phyloP scores from a whole-genome alignment of 2,888 invertebrate species.

The Omphaloscelis lunosa region DNA sequence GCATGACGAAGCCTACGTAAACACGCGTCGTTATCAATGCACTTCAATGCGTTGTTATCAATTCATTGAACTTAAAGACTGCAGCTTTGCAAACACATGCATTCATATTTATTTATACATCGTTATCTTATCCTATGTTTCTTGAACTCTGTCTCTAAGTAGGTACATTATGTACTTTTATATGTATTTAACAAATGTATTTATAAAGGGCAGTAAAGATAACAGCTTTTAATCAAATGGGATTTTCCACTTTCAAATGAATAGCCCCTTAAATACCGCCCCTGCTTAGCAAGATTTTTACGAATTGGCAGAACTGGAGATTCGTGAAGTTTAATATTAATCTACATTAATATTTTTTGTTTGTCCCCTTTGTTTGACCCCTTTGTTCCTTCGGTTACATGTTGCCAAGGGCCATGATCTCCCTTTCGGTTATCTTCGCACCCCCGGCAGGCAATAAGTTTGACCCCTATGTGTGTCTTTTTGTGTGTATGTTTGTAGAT shows the following conservation, averaged over 20 bases:
- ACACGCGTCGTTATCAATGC: constrained; percentile 16
- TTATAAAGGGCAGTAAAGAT: constrained; percentile 20
- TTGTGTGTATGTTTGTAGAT: too few relatives aligned
- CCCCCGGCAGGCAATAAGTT: too few relatives aligned
- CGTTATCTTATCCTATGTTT: constrained; percentile 37
- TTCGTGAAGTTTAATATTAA: too few relatives aligned
- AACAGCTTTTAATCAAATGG: constrained; percentile 2
- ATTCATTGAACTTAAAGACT: constrained; percentile 43
- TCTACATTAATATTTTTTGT: too few relatives aligned
- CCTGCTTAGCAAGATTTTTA: too few relatives aligned
- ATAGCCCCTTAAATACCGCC: too few relatives aligned
- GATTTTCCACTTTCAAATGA: constrained; percentile 13
- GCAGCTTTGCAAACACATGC: constrained; percentile 21
- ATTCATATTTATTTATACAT: constrained; percentile 19
- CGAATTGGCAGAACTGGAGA: too few relatives aligned
- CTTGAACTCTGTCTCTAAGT: constrained; percentile 33
- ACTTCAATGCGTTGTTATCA: constrained; percentile 32
- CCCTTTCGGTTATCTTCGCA: too few relatives aligned
- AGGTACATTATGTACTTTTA: background rate
- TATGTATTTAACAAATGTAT: constrained; percentile 5
- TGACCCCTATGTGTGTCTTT: too few relatives aligned
- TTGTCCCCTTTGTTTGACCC: too few relatives aligned
- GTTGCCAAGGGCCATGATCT: too few relatives aligned
- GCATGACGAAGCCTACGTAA: background rate
- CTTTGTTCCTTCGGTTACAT: too few relatives aligned